These are phyloP conservation scores for Anthopleura sola DNA, from an alignment of 64 coral and sea anemone species.

Conservation along the genomic window DNA sequence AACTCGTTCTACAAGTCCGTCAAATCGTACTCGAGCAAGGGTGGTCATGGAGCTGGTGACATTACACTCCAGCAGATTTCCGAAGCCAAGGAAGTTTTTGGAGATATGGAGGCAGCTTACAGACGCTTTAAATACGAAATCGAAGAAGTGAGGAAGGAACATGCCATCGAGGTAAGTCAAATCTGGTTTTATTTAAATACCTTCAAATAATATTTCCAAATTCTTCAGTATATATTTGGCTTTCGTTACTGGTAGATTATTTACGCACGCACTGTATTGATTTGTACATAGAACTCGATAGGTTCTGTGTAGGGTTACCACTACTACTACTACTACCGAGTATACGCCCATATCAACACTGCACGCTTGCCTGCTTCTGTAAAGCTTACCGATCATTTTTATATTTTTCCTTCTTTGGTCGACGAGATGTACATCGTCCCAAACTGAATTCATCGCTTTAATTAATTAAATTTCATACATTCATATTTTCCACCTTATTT, in stretches of 20 bases:
- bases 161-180: constrained; percentile 44
- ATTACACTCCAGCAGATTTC: constrained; percentile 61
- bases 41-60: constrained; percentile 33
- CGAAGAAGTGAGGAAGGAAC: constrained; percentile 62
- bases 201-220: not conserved
- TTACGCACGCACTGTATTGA: not conserved
- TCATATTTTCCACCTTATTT: not conserved
- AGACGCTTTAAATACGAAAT: constrained; percentile 52
- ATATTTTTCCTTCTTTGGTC: constrained; percentile 3
- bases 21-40: constrained; percentile 8
- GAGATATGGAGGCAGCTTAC: constrained; percentile 73
- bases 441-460: not conserved
- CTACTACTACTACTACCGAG: not conserved
- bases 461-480: not conserved
- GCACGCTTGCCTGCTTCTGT: not conserved
- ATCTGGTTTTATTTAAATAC: not conserved
- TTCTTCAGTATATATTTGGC: not conserved
- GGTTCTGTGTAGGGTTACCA: not conserved
- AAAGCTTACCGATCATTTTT: not conserved
- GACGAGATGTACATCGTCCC: not conserved
- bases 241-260: not conserved
- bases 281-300: not conserved
- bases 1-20: constrained; percentile 12
- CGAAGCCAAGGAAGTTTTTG: constrained; percentile 67
- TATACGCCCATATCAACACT: not conserved